phyloP scores from a whole-genome alignment of 2,888 invertebrate species.

The Steinernema carpocapsae region DNA sequence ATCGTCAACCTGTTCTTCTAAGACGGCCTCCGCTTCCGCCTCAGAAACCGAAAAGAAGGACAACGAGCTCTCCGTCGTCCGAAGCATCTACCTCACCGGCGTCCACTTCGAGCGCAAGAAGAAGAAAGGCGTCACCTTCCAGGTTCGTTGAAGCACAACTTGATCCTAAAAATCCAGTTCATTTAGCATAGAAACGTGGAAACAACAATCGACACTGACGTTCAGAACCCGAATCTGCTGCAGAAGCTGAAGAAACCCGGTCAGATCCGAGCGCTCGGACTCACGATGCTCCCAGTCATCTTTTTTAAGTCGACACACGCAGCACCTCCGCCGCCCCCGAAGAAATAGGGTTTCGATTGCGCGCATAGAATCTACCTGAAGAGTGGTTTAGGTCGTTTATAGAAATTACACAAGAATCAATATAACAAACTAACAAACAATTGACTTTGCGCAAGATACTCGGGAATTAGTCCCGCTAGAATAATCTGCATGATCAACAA shows the following conservation, averaged over 20 bases:
- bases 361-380: too few species aligned
- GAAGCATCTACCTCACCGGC: neutral
- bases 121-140: neutral
- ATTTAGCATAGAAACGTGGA: neutral
- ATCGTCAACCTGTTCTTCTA: neutral
- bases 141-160: neutral
- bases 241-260: constrained; percentile 3
- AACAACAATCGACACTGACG: neutral
- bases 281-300: constrained; percentile 12
- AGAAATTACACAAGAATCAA: neutral
- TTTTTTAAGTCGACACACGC: too few species aligned
- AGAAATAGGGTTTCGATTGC: too few species aligned
- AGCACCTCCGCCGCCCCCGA: too few species aligned
- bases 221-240: constrained; percentile 18
- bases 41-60: neutral
- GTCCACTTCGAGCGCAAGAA: neutral
- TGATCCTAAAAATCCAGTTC: neutral
- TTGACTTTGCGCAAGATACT: constrained; percentile 5
- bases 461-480: neutral
- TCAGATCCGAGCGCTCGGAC: neutral
- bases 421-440: neutral
- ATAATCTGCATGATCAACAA: neutral
- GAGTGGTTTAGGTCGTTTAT: too few species aligned
- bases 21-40: neutral
- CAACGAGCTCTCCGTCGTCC: neutral